Conservation (phyloP, 2,888 invertebrate species). For the Ophion ellenae region DNA sequence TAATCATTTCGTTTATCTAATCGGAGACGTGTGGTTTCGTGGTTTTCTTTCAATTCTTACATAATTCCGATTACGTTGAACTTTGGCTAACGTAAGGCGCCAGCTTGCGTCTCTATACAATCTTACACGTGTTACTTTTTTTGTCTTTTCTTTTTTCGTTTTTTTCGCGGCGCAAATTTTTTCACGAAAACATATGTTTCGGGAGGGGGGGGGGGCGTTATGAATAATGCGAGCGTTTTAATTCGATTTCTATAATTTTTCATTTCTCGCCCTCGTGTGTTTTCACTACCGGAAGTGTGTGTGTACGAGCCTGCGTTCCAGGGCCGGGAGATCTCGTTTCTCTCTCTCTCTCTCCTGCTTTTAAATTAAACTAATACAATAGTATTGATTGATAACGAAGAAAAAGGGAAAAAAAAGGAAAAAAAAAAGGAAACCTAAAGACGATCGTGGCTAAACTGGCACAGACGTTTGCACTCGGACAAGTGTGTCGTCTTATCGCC, state of each 20-base stretch:
- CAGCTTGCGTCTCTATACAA: constrained; percentile 57
- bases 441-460: constrained; percentile 62
- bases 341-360: constrained; percentile 24
- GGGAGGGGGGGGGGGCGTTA: neutral
- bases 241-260: constrained; percentile 8
- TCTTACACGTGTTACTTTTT: constrained; percentile 42
- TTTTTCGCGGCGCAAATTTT: constrained; percentile 7
- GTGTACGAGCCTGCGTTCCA: constrained; percentile 11
- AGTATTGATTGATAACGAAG: constrained; percentile 58
- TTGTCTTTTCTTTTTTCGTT: constrained; percentile 20
- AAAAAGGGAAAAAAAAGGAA: too few species aligned
- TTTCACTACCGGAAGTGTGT: constrained; percentile 24
- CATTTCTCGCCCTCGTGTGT: neutral
- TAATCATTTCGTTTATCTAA: constrained; percentile 56
- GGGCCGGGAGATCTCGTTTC: constrained; percentile 1
- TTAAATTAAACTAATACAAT: constrained; percentile 60
- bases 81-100: constrained; percentile 69
- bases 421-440: constrained; percentile 50
- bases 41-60: neutral
- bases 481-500: constrained; percentile 3
- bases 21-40: constrained; percentile 39
- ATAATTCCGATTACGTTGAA: constrained; percentile 63
- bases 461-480: constrained; percentile 49
- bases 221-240: constrained; percentile 3
- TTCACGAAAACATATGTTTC: constrained; percentile 8